A percentile compares a stretch with the other conserved stretches of the same genome.
These are phyloP conservation scores for Lymantria dispar DNA, from an alignment of 2,888 invertebrate species.

Conservation along the genomic window DNA sequence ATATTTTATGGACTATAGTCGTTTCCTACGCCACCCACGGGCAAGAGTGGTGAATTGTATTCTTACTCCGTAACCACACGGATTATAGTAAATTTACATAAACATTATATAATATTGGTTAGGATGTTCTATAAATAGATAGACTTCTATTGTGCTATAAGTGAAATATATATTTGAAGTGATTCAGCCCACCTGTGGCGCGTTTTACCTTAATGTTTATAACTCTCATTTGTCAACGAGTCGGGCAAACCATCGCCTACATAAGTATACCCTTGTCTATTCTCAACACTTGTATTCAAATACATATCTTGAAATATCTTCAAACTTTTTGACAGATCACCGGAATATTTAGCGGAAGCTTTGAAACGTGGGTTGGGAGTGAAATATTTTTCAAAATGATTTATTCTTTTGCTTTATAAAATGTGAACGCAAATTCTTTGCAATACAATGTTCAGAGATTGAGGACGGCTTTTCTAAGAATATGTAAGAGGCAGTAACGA, in stretches of 20 bases:
- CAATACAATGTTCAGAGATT: not conserved
- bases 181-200: conserved; percentile 22
- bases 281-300: not conserved
- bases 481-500: conserved; percentile 9
- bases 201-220: conserved; percentile 17
- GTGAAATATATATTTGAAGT: not conserved
- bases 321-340: conserved; percentile 5
- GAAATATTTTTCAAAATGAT: conserved; percentile 4
- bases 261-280: not conserved
- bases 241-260: not conserved
- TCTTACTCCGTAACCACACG: too few species aligned
- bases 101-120: too few species aligned
- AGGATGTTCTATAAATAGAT: too few species aligned
- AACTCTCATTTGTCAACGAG: conserved; percentile 25
- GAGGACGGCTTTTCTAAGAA: conserved; percentile 1
- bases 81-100: too few species aligned
- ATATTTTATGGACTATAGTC: too few species aligned
- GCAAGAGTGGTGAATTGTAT: too few species aligned
- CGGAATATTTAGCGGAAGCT: not conserved
- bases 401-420: conserved; percentile 5
- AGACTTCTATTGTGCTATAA: too few species aligned
- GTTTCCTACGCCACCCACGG: too few species aligned
- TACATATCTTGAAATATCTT: not conserved
- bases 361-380: not conserved
- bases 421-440: conserved; percentile 2